Conservation (phyloP, 2,113 vertebrate genomes). For the Spheniscus mendiculus region DNA sequence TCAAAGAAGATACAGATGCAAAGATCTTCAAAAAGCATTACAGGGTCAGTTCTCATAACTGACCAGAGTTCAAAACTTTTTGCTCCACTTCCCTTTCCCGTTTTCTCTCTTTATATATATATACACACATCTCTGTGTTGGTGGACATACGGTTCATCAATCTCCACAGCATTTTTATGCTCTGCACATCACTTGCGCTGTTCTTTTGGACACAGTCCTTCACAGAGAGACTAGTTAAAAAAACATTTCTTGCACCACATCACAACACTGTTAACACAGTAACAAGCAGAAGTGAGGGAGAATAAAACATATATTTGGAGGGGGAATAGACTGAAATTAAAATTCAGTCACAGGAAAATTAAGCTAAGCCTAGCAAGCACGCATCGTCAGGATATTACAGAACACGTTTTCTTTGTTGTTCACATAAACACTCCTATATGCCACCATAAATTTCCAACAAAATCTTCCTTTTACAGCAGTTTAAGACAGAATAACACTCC, state of each 20-base stretch:
- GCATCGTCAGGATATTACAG: neutral
- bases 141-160: neutral
- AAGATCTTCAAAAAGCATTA: neutral
- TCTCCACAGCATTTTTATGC: neutral
- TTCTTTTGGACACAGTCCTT: neutral
- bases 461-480: neutral
- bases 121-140: rapidly evolving
- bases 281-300: neutral
- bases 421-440: neutral
- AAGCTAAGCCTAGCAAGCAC: neutral
- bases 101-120: neutral
- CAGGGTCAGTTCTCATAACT: neutral
- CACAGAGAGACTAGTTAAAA: neutral
- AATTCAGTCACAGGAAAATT: neutral
- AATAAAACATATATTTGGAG: neutral
- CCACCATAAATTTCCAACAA: neutral
- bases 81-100: neutral
- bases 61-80: neutral
- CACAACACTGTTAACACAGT: neutral
- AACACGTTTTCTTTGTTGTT: neutral
- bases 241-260: neutral
- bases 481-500: neutral
- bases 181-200: neutral
- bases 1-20: neutral
- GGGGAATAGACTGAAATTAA: neutral